These are phyloP conservation scores for Pitta sordida DNA, from an alignment of 2,113 vertebrate genomes.

Conservation along the genomic window DNA sequence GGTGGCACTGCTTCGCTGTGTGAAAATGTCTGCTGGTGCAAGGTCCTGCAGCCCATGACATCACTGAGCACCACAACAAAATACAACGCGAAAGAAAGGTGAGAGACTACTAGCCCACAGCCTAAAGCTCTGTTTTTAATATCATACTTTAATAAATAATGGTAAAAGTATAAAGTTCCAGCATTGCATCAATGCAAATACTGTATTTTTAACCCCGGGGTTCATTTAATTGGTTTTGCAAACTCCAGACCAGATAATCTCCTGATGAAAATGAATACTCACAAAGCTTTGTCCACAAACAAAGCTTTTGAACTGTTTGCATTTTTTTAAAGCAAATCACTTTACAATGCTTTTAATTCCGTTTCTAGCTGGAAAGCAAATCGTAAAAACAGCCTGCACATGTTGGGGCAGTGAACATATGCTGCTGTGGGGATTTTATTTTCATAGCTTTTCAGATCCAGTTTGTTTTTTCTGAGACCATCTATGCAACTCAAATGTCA, in stretches of 20 bases:
- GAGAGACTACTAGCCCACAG: background rate
- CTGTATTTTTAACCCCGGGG: background rate
- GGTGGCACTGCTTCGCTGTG: constrained; percentile 53
- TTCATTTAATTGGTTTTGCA: background rate
- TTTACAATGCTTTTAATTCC: background rate
- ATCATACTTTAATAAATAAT: background rate
- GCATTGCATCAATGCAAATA: background rate
- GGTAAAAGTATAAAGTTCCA: background rate
- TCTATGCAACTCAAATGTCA: background rate
- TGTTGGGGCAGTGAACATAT: background rate
- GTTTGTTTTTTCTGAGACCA: background rate
- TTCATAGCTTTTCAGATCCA: background rate
- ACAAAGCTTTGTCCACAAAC: background rate
- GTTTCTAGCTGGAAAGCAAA: background rate
- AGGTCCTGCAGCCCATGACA: background rate
- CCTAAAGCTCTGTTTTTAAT: background rate
- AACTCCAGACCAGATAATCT: background rate
- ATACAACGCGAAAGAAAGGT: background rate
- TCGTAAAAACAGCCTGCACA: background rate
- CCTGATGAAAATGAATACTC: background rate
- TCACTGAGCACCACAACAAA: background rate
- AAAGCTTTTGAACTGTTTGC: background rate
- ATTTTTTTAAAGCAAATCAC: background rate
- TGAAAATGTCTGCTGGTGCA: background rate
- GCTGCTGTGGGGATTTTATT: background rate